Evolutionary conservation across 1,140 invertebrate genomes (phyloP), one percentile per base, ranked within the genome.

Genomic region (Panulirus ornatus): DNA sequence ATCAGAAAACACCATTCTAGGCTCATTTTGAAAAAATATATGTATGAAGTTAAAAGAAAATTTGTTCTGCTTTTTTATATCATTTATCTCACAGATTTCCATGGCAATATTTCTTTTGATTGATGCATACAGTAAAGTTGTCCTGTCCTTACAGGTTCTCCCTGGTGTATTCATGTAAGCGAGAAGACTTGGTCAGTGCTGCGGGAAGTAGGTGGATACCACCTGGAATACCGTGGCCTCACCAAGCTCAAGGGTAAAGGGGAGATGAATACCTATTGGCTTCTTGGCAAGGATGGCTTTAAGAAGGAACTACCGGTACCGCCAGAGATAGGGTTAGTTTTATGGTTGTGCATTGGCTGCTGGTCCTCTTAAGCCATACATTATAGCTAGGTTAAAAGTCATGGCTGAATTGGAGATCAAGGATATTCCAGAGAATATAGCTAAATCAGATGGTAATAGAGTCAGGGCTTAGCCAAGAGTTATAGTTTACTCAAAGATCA

Each of bases 241-340:
- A 95, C 98, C 0, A 94, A 95, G 0, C 96, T 98, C 95, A 98
- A 99, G 88, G 92, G 92, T 42, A 92, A 92, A 79, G 92, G 92
- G 11, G 79, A 88, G 40, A 86, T 92, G 92, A 58, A 88, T 22
- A 92, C 92, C 8, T 92, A 91, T 83, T 92, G 92, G 92, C 90
- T 92, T 14, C 84, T 96, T 14, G 97, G 97, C 76, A 97, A 97
- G 94, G 96, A 97, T 73, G 97, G 97, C 36, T 98, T 98, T 93
- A 96, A 97, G 92, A 98, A 98, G 94, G 95, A 96, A 40, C 94
- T 98, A 14, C 97, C 97, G 11, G 95, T 95, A 44, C 97, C 97
- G 75, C 97, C 97, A 5, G 95, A 96, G 2, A 95, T 97, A 54
- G 96, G 96, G 97, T 97, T 94, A 96, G 95, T 89, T 38, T 36